phyloP scores from a whole-genome alignment of 2,888 invertebrate genomes.

The Apodemia duryi region DNA sequence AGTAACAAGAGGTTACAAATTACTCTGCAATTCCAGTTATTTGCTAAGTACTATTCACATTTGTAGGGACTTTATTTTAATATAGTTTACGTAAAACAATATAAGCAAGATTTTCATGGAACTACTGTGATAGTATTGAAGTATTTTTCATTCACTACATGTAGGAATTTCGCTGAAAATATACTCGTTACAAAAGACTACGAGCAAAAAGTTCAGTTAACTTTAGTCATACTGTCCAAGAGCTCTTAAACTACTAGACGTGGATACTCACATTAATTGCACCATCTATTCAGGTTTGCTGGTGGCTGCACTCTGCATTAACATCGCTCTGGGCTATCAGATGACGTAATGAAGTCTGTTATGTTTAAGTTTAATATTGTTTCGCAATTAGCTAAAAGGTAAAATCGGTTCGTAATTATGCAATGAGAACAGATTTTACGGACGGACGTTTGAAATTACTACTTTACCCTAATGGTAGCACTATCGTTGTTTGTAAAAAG shows the following conservation, averaged over 20 bases:
- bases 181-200: too few species aligned
- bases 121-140: too few species aligned
- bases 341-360: constrained; percentile 28
- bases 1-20: too few species aligned
- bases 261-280: constrained; percentile 45
- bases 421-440: neutral
- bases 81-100: too few species aligned
- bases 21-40: too few species aligned
- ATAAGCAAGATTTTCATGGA: too few species aligned
- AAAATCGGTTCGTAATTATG: neutral
- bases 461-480: too few species aligned
- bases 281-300: constrained; percentile 31
- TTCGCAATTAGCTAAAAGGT: constrained; percentile 25
- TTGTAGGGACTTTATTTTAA: too few species aligned
- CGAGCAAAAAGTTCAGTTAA: neutral
- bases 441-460: neutral
- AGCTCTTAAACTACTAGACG: constrained; percentile 25
- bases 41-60: too few species aligned
- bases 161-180: too few species aligned
- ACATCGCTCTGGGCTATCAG: constrained; percentile 25
- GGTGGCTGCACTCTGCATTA: constrained; percentile 28
- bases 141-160: too few species aligned
- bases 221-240: neutral
- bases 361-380: constrained; percentile 23
- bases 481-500: too few species aligned